A percentile compares a stretch with the other conserved stretches of the same genome.
Conservation (phyloP, 2,113 vertebrate species). For the Todiramphus saurophagus region DNA sequence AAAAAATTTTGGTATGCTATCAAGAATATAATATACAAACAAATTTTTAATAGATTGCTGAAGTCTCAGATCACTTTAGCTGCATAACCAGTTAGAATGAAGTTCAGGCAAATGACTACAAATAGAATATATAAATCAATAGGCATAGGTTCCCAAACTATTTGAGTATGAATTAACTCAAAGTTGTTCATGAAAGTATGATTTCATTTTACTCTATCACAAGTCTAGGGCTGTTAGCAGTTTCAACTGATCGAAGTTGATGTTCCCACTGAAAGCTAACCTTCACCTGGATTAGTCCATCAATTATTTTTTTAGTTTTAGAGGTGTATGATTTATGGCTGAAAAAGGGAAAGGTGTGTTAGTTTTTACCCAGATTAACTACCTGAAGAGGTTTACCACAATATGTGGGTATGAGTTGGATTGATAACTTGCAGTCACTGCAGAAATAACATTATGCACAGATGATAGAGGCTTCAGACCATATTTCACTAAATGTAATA, state of each 20-base stretch:
- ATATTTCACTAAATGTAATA: neutral
- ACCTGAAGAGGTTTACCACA: neutral
- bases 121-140: neutral
- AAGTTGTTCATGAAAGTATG: neutral
- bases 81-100: neutral
- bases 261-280: neutral
- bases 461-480: neutral
- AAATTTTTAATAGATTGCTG: neutral
- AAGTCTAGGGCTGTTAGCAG: neutral
- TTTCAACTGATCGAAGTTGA: neutral
- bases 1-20: constrained; percentile 90
- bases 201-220: accelerated
- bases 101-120: neutral
- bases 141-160: neutral
- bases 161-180: neutral
- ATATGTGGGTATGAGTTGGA: accelerated
- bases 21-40: neutral
- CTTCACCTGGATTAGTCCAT: neutral
- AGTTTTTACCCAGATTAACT: neutral
- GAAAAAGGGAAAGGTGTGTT: neutral
- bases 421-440: neutral
- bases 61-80: neutral
- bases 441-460: neutral
- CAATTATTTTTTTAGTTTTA: neutral
- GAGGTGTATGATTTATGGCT: neutral